Conservation (phyloP, 2,888 invertebrate species). For the Cataglyphis altisquamis region DNA sequence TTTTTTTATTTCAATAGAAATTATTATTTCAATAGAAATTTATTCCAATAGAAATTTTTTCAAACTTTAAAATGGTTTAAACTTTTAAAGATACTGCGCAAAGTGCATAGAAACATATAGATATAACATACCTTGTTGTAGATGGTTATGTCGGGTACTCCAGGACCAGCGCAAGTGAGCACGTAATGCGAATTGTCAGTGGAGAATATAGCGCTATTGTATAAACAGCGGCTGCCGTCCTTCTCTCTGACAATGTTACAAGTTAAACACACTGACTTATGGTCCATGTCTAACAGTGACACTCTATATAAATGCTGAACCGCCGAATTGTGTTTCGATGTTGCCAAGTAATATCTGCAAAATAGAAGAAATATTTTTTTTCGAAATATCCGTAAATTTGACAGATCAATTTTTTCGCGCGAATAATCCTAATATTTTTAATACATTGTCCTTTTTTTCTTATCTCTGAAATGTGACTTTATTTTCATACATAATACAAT, state of each 20-base stretch:
- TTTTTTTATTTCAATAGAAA: no score
- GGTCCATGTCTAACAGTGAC: constrained; percentile 87
- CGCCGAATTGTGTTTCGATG: constrained; percentile 91
- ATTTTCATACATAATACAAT: background rate
- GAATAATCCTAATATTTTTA: background rate
- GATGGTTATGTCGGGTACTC: constrained; percentile 91
- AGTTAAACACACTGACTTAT: constrained; percentile 90
- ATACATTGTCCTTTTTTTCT: background rate
- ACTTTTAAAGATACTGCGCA: background rate
- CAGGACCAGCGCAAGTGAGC: constrained; percentile 94
- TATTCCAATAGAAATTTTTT: background rate
- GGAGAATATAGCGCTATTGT: constrained; percentile 91
- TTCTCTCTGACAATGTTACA: constrained; percentile 89
- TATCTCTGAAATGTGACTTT: background rate
- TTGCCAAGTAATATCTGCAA: constrained; percentile 94
- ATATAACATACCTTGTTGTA: constrained; percentile 87
- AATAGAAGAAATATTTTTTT: background rate
- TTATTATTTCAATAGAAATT: no score
- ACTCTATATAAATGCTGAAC: constrained; percentile 94
- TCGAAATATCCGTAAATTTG: background rate
- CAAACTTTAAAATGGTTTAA: background rate
- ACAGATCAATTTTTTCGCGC: background rate
- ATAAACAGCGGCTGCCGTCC: constrained; percentile 88
- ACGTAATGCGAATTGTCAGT: constrained; percentile 90
- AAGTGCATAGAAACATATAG: no score